Base-by-base conservation (phyloP, 2,113 vertebrate species). In the Marcusenius ussheri region DNA sequence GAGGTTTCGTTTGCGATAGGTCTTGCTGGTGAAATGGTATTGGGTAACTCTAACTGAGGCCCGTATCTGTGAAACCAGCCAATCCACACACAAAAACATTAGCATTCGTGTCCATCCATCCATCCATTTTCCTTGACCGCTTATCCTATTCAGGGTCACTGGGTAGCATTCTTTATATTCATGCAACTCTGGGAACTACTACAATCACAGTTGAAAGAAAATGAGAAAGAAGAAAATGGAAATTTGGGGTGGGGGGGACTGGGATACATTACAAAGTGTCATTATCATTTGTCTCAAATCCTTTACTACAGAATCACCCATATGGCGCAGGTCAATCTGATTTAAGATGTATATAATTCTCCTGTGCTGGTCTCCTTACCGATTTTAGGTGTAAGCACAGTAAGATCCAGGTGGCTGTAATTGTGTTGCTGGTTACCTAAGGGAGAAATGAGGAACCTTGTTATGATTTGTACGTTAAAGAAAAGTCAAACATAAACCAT, bases 351-450 rank as follows among this genome's bases (percentile, higher is more conserved):
- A 49, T 27, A 2, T 27, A 47, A 24, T 46, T 45, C 35, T 62
- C 19, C 35, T 46, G 6, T 88, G 47, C 49, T 58, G 49, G 31
- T 77, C 39, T 0, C 85, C 97, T 98, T 96, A 98, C 98, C 98
- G 90, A 97, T 96, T 95, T 97, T 97, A 90, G 98, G 98, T 87
- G 97, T 98, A 95, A 98, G 97, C 58, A 96, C 96, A 9, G 96
- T 96, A 94, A 99, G 96, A 88, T 98, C 97, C 94, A 97, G 96
- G 94, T 98, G 98, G 93, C 98, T 99, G 94, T 97, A 98, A 92
- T 97, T 97, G 89, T 96, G 97, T 88, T 97, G 97, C 93, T 97
- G 98, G 95, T 98, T 97, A 94, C 97, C 98, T 98, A 92, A 80
- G 0, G 89, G 80, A 92, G 92, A 96, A 39, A 95, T 11, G 83